Evolutionary conservation across 2,113 vertebrate genomes (phyloP), one percentile per base, ranked within the genome.

Genomic region (Ptychochromis oligacanthus): DNA sequence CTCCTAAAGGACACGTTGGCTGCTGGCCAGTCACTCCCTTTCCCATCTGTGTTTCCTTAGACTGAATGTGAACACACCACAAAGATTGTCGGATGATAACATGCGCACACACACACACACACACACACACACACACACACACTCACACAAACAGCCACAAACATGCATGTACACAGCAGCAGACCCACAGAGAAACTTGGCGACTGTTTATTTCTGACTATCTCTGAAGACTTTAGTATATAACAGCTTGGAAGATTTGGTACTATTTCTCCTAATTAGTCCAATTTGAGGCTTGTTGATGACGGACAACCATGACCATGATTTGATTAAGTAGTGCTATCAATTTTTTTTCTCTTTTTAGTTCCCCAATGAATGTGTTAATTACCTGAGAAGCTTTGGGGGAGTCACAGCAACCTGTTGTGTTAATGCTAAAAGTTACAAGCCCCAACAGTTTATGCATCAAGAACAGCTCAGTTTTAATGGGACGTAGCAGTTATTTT

Each of bases 321-420:
- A 22, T 83, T 75, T 90, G 80, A 91, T 91, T 90, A 84, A 89
- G 75, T 20, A 72, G 26, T n/a, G 4, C 11, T 43, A n/a, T 72
- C 11, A 0, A n/a, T 14, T 84, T 78, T 91, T 89, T 77, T 54
- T 46, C 24, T 12, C 49, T 67, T 88, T 89, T 88, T 84, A 38
- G 55, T 46, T 46, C 59, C 72, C 72, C 85, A 87, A 91, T 88
- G 76, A 92, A 91, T 85, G 79, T 84, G 74, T 82, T 83, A 92
- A 90, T 90, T 87, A 85, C 84, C 70, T 64, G 20, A 57, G 88
- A 80, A 80, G 81, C 79, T 84, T 43, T 34, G 43, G 26, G 55
- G 55, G 36, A 11, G 79, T 80, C 13, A 4, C 62, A 70, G 86
- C 62, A 90, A 74, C 56, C 74, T 77, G 60, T 72, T 88, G 26